These are phyloP conservation scores for Dromius quadrimaculatus DNA, from an alignment of 2,888 invertebrate genomes.

Conservation along the genomic window DNA sequence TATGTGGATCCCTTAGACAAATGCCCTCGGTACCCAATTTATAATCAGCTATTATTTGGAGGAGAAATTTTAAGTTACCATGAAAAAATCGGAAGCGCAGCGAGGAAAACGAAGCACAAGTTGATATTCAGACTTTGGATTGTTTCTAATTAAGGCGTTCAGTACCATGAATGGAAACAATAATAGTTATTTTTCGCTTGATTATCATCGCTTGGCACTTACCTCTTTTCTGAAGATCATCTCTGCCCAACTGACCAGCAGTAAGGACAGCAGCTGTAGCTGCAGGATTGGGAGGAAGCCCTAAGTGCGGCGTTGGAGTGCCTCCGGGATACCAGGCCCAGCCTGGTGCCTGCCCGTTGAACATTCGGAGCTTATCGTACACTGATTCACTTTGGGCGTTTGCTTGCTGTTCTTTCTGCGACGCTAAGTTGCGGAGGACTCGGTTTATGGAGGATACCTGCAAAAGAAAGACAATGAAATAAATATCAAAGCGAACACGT, in stretches of 20 bases:
- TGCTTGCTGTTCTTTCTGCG: conserved; percentile 94
- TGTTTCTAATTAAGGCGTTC: too few species aligned
- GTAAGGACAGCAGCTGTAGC: conserved; percentile 67
- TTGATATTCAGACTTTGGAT: too few species aligned
- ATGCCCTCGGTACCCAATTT: conserved; percentile 20
- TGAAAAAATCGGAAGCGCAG: too few species aligned
- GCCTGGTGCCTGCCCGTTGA: conserved; percentile 90
- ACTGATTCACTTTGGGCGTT: conserved; percentile 88
- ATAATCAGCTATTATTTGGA: too few species aligned
- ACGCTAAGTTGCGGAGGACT: conserved; percentile 94
- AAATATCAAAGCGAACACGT: too few species aligned
- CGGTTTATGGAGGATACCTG: conserved; percentile 99
- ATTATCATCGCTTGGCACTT: conserved; percentile 61
- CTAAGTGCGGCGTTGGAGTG: conserved; percentile 79
- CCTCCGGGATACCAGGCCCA: conserved; percentile 91
- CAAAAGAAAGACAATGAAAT: conserved; percentile 55
- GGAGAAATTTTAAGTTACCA: too few species aligned
- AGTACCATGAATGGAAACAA: too few species aligned
- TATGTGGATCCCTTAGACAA: conserved; percentile 33
- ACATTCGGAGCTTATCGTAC: conserved; percentile 95
- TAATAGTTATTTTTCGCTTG: too few species aligned
- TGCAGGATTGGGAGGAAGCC: conserved; percentile 68
- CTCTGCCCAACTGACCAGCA: conserved; percentile 71
- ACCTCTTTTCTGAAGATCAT: conserved; percentile 85
- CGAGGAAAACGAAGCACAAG: too few species aligned